Evolutionary conservation across 1,140 invertebrate species (phyloP).

Genomic region (Megathymus violae): DNA sequence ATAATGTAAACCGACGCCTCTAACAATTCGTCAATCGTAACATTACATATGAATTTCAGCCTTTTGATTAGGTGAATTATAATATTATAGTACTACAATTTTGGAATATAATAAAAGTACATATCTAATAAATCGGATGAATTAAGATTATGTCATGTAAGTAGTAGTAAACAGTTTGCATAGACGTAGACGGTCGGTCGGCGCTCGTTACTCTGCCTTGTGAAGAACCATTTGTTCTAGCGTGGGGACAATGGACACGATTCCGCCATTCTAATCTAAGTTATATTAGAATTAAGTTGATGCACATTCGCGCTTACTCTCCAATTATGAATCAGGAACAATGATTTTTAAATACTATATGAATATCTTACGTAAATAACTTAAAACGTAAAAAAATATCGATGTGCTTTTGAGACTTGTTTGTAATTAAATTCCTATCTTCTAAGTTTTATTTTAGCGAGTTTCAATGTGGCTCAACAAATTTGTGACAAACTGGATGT

Average conservation of each 20-base stretch:
- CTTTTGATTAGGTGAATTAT: constrained; percentile 81
- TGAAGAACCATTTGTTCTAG: constrained; percentile 83
- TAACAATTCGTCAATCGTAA: constrained; percentile 71
- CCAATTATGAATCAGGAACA: constrained; percentile 81
- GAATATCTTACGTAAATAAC: constrained; percentile 69
- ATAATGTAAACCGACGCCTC: constrained; percentile 57
- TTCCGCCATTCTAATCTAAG: constrained; percentile 74
- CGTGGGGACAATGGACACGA: constrained; percentile 82
- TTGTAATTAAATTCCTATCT: constrained; percentile 54
- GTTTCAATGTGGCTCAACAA: constrained; percentile 27
- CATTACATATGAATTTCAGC: constrained; percentile 77
- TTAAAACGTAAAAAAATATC: constrained; percentile 66
- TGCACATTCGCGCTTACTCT: constrained; percentile 68
- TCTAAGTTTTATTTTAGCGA: constrained; percentile 19
- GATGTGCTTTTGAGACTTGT: constrained; percentile 78
- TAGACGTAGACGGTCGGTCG: constrained; percentile 20
- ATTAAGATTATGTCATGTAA: constrained; percentile 61
- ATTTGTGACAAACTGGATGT: constrained; percentile 17
- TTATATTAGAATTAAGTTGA: constrained; percentile 75
- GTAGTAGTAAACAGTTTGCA: constrained; percentile 58
- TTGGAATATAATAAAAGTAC: constrained; percentile 79
- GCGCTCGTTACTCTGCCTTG: constrained; percentile 70
- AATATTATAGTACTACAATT: constrained; percentile 61
- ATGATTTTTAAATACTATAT: constrained; percentile 76
- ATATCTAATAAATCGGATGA: constrained; percentile 78